A percentile compares a stretch with the other conserved stretches of the same genome.
Evolutionary conservation across 1,140 invertebrate species (phyloP).

Genomic region (Alviniconcha marisindica): DNA sequence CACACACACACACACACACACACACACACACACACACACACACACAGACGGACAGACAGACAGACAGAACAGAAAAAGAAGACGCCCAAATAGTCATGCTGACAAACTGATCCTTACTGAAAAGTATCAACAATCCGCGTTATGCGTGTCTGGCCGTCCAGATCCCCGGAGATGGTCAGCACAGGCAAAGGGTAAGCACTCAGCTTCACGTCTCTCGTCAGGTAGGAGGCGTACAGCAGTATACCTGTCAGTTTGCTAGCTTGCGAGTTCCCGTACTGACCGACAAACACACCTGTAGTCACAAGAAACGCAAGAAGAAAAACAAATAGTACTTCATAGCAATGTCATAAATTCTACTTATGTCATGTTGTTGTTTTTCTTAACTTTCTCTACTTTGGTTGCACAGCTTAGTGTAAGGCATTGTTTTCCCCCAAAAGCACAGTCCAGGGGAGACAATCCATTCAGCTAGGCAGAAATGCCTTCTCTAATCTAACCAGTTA

Average conservation of each 20-base stretch:
- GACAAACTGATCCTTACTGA: slow-evolving; percentile 36
- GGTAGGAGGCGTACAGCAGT: slow-evolving; percentile 55
- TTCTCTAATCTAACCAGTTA: too few relatives aligned
- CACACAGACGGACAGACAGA: background rate
- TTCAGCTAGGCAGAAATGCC: too few relatives aligned
- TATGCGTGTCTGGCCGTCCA: slow-evolving; percentile 56
- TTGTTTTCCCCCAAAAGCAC: too few relatives aligned
- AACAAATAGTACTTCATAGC: too few relatives aligned
- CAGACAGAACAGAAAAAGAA: background rate
- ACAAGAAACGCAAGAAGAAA: background rate
- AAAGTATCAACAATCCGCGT: slow-evolving; percentile 54
- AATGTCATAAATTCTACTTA: too few relatives aligned
- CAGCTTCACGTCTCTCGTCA: slow-evolving; percentile 44
- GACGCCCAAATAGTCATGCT: background rate
- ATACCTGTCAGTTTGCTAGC: slow-evolving; percentile 45
- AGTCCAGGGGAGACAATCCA: too few relatives aligned
- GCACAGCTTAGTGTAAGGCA: too few relatives aligned
- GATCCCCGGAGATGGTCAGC: slow-evolving; percentile 57
- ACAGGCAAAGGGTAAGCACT: slow-evolving; percentile 53
- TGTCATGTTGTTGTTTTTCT: too few relatives aligned
- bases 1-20: too few relatives aligned
- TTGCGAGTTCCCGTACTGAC: slow-evolving; percentile 40
- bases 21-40: too few relatives aligned
- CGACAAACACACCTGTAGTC: slow-evolving; percentile 54
- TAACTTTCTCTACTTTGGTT: too few relatives aligned